These are phyloP conservation scores for Dascillus cervinus DNA, from an alignment of 2,888 invertebrate species.

Conservation along the genomic window DNA sequence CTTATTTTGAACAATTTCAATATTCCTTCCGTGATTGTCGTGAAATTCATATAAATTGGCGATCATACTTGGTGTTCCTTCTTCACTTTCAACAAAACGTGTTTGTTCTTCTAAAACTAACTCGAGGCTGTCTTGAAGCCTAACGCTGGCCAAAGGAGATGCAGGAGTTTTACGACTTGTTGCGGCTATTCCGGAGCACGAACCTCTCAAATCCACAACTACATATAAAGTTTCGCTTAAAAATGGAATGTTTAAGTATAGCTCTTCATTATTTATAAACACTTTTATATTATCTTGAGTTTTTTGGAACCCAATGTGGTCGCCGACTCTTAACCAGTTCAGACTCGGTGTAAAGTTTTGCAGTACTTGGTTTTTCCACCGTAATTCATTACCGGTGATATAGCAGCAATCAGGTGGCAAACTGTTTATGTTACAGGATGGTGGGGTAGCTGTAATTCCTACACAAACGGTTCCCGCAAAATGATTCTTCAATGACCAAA, in stretches of 20 bases:
- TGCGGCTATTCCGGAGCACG: slow-evolving; percentile 68
- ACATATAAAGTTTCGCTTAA: slow-evolving; percentile 60
- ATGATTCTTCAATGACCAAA: slow-evolving; percentile 53
- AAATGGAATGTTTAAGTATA: slow-evolving; percentile 37
- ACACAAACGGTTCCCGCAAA: slow-evolving; percentile 70
- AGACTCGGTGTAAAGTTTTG: slow-evolving; percentile 64
- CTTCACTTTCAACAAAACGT: neutral
- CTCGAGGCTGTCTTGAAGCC: slow-evolving; percentile 55
- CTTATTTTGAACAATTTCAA: slow-evolving; percentile 57
- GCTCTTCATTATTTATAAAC: slow-evolving; percentile 74
- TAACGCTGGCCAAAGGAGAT: slow-evolving; percentile 44
- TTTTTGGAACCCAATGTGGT: slow-evolving; percentile 68
- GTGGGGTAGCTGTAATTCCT: slow-evolving; percentile 62
- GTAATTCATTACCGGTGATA: slow-evolving; percentile 64
- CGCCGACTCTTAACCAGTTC: slow-evolving; percentile 75
- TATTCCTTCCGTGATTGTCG: slow-evolving; percentile 77
- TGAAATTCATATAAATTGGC: slow-evolving; percentile 57
- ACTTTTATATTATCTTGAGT: slow-evolving; percentile 63
- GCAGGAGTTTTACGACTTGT: slow-evolving; percentile 53
- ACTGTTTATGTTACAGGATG: slow-evolving; percentile 52
- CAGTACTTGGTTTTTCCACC: slow-evolving; percentile 56
- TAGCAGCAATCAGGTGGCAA: slow-evolving; percentile 66
- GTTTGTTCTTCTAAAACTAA: slow-evolving; percentile 49
- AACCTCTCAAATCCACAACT: slow-evolving; percentile 75
- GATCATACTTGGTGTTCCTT: neutral